Percentiles rank a stretch among this genome's conserved stretches.
Conservation (phyloP, 2,888 invertebrate species). For the Pristionchus maxplancki region DNA sequence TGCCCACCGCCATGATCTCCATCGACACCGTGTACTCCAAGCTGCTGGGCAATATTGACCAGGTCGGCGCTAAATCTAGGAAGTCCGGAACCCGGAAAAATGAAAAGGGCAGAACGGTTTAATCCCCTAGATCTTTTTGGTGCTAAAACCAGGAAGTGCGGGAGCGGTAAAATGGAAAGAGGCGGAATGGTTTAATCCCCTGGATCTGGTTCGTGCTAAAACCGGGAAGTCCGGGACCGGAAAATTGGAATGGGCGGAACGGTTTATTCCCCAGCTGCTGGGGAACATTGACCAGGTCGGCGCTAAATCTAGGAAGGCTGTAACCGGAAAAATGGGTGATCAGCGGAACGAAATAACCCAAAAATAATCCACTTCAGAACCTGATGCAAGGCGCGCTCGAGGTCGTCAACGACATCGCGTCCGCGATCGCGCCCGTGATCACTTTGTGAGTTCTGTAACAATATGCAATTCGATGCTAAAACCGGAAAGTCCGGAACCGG, state of each 20-base stretch:
- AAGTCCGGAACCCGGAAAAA: no score
- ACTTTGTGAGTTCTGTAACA: neutral
- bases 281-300: constrained; percentile 37
- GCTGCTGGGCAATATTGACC: constrained; percentile 42
- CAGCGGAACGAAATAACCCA: neutral
- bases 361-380: neutral
- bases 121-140: no score
- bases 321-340: neutral
- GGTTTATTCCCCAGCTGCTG: neutral
- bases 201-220: no score
- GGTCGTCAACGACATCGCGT: neutral
- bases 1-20: constrained; percentile 27
- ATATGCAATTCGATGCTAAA: no score
- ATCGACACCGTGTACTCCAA: constrained; percentile 45
- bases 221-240: no score
- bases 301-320: no score
- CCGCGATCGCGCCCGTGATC: neutral
- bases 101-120: neutral
- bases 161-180: no score
- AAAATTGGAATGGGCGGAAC: neutral
- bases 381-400: constrained; percentile 38
- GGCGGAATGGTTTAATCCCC: no score
- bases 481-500: no score
- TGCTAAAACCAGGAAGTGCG: neutral
- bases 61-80: neutral